Evolutionary conservation across 2,797 vertebrate species (phyloP), one percentile per base, ranked within the genome.

Genomic region (Coregonus sp.): DNA sequence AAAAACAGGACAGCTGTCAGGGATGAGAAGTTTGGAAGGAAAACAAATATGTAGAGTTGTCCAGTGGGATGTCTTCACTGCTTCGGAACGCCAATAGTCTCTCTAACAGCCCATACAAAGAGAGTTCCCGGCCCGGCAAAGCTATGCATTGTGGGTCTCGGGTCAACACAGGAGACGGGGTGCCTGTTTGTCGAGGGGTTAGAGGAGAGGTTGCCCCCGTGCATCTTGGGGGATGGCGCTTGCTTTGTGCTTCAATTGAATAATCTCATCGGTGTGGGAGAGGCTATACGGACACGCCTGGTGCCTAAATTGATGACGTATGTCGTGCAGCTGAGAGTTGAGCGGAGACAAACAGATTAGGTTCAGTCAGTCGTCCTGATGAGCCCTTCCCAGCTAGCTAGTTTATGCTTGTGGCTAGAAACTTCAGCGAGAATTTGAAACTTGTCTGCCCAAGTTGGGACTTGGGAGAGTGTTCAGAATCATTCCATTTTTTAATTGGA

Each of bases 241-340:
- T 85, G 80, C 78, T 91, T 90, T 92, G 89, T 86, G 87, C 85
- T 86, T 90, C 87, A 90, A 85, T 91, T 85, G 86, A 86, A 89
- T 94, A 93, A 94, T 94, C 92, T 90, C 88, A 89, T 90, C 89
- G 92, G 89, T 90, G 87, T 91, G 80, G 87, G 78, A 90, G 85
- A 80, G 40, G 40, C 40, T 47, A 11, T 7, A 47, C 7, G 9
- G 40, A 47, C 5, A 47, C 40, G 40, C 40, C 40, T 47, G 9
- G 40, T 47, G 9, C 40, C 40, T 47, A 47, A 47, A 47, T 47
- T 9, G 40, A 47, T 47, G 40, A 47, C 40, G 40, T 47, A 47
- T 47, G 40, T 47, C 40, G 7, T 47, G 1, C 7, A 47, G 7
- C 7, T 47, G 2, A 47, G 40, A 47, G 40, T 47, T 47, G 40